Base-by-base conservation (phyloP, 2,113 vertebrate species). In the Trachemys scripta region DNA sequence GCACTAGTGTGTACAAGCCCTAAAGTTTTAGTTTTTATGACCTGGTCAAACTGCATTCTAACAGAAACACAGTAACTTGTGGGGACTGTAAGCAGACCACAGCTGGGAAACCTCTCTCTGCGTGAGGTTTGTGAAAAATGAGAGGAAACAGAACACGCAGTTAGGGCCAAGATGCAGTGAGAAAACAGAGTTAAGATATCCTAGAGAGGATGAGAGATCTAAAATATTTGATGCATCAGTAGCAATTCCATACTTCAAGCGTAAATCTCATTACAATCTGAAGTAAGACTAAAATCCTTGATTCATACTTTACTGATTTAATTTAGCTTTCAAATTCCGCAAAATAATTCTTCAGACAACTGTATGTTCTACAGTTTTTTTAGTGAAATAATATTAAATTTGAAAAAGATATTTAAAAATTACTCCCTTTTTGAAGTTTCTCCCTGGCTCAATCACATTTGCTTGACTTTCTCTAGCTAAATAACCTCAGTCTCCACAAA, bases 221-320 rank as follows among this genome's bases (percentile, higher is more conserved):
- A 45, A 10, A 45, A 29, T 50, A 84, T 59, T 57, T 24, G 50
- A 85, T n/a, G 47, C 1, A 81, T 31, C 13, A 35, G 8, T n/a
- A 56, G 72, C 53, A 27, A 85, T 89, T 94, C 83, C 17, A 69
- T 27, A 69, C 17, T 69, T n/a, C n/a, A n/a, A n/a, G n/a, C n/a
- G n/a, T n/a, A n/a, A n/a, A n/a, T n/a, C n/a, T n/a, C n/a, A n/a
- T n/a, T n/a, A n/a, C n/a, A n/a, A n/a, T n/a, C n/a, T n/a, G n/a
- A n/a, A n/a, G 24, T 47, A 1, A 12, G 76, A 65, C 20, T 50
- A 59, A 49, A 95, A 84, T 62, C 65, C 51, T 45, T 56, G 14
- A 69, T n/a, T n/a, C 80, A n/a, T 17, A 50, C 47, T 49, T 82
- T 79, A 65, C 65, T 42, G 1, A 82, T 45, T 69, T 69, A n/a